phyloP scores from a whole-genome alignment of 2,888 invertebrate genomes.

The Archips xylosteana region DNA sequence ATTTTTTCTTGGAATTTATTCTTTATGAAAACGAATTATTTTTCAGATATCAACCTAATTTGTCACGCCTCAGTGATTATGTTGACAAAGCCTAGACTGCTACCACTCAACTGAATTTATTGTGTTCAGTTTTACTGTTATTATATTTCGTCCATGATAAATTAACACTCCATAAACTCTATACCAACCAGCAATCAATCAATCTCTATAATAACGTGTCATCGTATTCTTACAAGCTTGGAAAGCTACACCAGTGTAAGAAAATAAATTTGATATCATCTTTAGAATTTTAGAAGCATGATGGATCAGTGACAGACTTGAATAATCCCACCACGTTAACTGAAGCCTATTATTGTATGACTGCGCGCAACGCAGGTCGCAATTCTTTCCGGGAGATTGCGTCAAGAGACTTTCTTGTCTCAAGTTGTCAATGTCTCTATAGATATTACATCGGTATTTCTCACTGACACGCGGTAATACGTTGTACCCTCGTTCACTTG shows the following conservation, averaged over 20 bases:
- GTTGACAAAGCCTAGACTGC: not conserved
- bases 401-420: slow-evolving; percentile 14
- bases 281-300: slow-evolving; percentile 21
- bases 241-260: slow-evolving; percentile 27
- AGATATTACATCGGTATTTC: slow-evolving; percentile 48
- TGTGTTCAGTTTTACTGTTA: not conserved
- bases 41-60: slow-evolving; percentile 15
- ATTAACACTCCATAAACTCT: slow-evolving; percentile 16
- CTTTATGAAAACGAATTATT: slow-evolving; percentile 14
- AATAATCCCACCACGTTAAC: slow-evolving; percentile 2
- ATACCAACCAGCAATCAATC: slow-evolving; percentile 28
- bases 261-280: slow-evolving; percentile 34
- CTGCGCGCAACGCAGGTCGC: not conserved
- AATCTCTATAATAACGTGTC: slow-evolving; percentile 41
- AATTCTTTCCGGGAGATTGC: slow-evolving; percentile 8
- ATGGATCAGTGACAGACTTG: slow-evolving; percentile 29
- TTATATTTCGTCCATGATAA: slow-evolving; percentile 12
- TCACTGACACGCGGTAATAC: slow-evolving; percentile 45
- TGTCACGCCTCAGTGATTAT: not conserved
- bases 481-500: slow-evolving; percentile 72
- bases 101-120: not conserved
- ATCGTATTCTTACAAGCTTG: slow-evolving; percentile 28
- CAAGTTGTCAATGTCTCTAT: slow-evolving; percentile 44
- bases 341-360: not conserved
- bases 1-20: slow-evolving; percentile 14